Evolutionary conservation across 2,888 invertebrate genomes (phyloP), one percentile per base, ranked within the genome.

Genomic region (Brenthis daphne): DNA sequence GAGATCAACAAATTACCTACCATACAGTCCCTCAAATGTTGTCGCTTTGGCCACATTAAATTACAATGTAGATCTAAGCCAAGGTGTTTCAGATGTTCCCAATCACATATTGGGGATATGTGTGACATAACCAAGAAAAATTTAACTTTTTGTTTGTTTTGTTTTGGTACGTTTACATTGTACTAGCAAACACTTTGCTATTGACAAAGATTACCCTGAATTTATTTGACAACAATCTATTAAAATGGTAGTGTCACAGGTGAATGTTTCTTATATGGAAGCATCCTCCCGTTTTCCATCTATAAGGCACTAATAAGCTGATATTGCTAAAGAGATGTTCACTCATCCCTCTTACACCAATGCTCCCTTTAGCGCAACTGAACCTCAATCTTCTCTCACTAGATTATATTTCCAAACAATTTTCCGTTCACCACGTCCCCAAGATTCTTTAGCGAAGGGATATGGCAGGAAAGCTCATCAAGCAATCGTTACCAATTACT

Each of bases 21-120:
- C 1, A 74, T 75, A 2, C 73, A 72, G 24, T 76, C 75, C 29
- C n/a, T 54, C 0, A 73, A 69, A 6, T 77, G 77, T 56, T 76
- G 76, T 48, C 57, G 73, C 0, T 79, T 71, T 65, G 77, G 77
- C 3, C 77, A 77, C 43, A 64, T 69, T 3, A 73, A 73, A 60
- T 24, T 57, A 0, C 73, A 75, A 14, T 77, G 77, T 54, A 13
- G 77, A 0, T 75, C 77, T 0, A 69, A 74, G 20, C 74, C 76
- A 2, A 64, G 75, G 8, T 77, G 78, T 54, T 74, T 33, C 43
- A 61, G 43, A 1, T 78, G 75, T 63, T 57, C 68, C 0, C 70
- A 74, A 55, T 47, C 58, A 0, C 76, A 78, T 55, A 6, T 50
- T 12, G 74, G 72, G 4, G 67, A 67, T 11, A 13, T 16, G 0